These are phyloP conservation scores for Cochlearius cochlearius DNA, from an alignment of 2,113 vertebrate genomes.

Conservation along the genomic window DNA sequence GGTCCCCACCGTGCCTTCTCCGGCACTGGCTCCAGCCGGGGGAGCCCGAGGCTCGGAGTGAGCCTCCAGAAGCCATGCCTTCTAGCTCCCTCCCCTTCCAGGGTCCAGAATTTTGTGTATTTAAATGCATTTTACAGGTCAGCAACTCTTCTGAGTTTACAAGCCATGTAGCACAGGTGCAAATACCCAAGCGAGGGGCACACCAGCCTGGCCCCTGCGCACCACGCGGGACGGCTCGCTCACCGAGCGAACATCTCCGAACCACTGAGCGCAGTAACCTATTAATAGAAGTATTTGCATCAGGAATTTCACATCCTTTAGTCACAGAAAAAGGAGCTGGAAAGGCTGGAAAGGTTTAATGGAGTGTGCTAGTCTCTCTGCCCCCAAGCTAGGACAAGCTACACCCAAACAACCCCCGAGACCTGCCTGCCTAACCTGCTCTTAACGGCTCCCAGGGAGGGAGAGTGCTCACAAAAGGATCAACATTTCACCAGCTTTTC, in stretches of 20 bases:
- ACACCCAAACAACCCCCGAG: not conserved
- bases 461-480: not conserved
- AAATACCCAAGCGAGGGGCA: not conserved
- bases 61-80: not conserved
- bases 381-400: not conserved
- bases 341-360: not conserved
- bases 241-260: fast-evolving
- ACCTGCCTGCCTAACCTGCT: not conserved
- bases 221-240: fast-evolving
- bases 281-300: not conserved
- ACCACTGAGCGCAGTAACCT: not conserved
- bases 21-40: not conserved
- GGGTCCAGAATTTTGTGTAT: not conserved
- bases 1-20: not conserved
- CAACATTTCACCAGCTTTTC: not conserved
- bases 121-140: not conserved
- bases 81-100: not conserved
- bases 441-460: not conserved
- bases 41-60: not conserved
- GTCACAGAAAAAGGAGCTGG: not conserved
- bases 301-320: not conserved
- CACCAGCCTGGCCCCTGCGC: not conserved
- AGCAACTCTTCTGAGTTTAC: not conserved
- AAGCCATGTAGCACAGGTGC: not conserved
- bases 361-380: not conserved